Percentiles rank a stretch among this genome's conserved stretches.
These are phyloP conservation scores for Otus scops DNA, from an alignment of 2,797 vertebrate species.

Conservation along the genomic window DNA sequence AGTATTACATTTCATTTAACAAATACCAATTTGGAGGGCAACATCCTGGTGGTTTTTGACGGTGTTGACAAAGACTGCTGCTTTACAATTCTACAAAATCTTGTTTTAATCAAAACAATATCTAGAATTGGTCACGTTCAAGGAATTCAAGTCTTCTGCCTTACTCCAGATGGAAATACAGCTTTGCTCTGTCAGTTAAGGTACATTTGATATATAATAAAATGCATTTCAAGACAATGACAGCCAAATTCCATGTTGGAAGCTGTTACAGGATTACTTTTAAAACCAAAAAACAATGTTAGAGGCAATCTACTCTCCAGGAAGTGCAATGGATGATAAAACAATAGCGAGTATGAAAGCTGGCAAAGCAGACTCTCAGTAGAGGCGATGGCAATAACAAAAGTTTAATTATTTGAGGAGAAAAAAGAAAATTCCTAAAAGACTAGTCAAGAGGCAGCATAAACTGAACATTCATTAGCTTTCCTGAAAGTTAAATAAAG, in stretches of 20 bases:
- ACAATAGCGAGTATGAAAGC: constrained; percentile 16
- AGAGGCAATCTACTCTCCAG: constrained; percentile 18
- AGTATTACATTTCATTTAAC: neutral
- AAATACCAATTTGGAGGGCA: neutral
- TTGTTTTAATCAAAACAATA: constrained; percentile 4
- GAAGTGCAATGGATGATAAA: constrained; percentile 39
- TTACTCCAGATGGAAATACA: neutral
- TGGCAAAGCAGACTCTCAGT: neutral
- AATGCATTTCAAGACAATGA: neutral
- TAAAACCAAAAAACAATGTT: neutral
- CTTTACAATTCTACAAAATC: neutral
- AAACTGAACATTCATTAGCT: neutral
- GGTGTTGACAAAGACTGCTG: neutral
- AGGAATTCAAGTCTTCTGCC: neutral
- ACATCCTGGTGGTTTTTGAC: neutral
- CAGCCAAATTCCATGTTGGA: neutral
- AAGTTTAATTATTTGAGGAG: constrained; percentile 36
- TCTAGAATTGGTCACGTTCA: neutral
- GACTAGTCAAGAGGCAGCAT: constrained; percentile 15
- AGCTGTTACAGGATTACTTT: neutral
- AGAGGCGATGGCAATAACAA: neutral
- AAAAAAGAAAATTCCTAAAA: constrained; percentile 45
- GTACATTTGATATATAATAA: neutral
- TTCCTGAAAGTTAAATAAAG: constrained; percentile 31
- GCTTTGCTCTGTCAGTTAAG: neutral